A percentile compares a stretch with the other conserved stretches of the same genome.
Evolutionary conservation across 2,113 vertebrate species (phyloP).

Genomic region (Macroglossus sobrinus): DNA sequence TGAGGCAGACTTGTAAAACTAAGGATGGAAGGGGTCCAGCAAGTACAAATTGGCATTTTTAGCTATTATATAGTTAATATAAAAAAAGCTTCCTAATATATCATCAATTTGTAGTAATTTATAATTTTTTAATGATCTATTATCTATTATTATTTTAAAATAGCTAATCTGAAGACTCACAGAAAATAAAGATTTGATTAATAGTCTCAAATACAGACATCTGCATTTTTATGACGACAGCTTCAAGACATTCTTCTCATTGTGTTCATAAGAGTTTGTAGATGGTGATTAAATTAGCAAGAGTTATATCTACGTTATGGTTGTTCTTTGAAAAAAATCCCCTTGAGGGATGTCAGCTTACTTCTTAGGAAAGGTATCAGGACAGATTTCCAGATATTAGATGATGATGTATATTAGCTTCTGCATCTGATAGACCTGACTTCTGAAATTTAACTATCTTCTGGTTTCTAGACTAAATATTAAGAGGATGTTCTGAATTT

Average conservation of each 20-base stretch:
- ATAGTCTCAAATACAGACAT: not conserved
- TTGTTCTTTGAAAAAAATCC: not conserved
- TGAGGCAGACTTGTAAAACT: not conserved
- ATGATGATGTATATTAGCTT: not conserved
- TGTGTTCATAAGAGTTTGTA: not conserved
- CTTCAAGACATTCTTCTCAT: not conserved
- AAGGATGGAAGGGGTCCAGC: not conserved
- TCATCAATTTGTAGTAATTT: not conserved
- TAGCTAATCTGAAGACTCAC: not conserved
- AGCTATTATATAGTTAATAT: not conserved
- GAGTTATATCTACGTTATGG: not conserved
- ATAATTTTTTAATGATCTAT: not conserved
- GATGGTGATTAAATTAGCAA: constrained; percentile 30
- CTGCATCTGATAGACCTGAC: not conserved
- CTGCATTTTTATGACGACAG: constrained; percentile 8
- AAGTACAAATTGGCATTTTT: not conserved
- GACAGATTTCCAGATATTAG: not conserved
- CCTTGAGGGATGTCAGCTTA: constrained; percentile 14
- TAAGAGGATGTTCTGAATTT: not conserved
- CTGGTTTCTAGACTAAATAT: not conserved
- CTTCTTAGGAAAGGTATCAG: not conserved
- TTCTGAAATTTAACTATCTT: not conserved
- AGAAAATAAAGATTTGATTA: not conserved
- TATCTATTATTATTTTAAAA: not conserved
- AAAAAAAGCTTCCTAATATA: not conserved